Evolutionary conservation across 2,888 invertebrate species (phyloP), one percentile per base, ranked within the genome.

Genomic region (Oscheius sp.): DNA sequence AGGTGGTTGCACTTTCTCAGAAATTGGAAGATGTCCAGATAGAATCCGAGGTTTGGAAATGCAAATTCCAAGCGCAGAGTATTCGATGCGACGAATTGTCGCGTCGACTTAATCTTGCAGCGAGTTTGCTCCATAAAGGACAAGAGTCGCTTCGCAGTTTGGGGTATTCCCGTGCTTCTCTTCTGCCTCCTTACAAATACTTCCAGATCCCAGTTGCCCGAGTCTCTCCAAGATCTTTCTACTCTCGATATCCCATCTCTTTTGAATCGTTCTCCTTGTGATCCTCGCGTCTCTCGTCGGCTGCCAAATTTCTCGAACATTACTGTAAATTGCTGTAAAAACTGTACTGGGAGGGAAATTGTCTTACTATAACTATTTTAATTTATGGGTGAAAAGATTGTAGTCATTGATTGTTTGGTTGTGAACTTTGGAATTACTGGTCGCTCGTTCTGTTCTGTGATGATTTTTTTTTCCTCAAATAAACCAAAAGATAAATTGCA

Each of bases 1-100:
- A 81, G 81, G 21, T 81, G 43, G 74, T 63, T 43, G 68, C 71
- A 0, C 90, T 95, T 89, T 94, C 94, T 90, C 96, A 96, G 89
- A 94, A 95, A 90, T 93, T 95, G 2, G 96, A 97, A 89, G 94
- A 94, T 92, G 90, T 96, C 46, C 94, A 94, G 21, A 95, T 96
- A 0, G 95, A 96, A 88, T 95, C 95, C 88, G 96, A 97, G 90
- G 95, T 96, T 64, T 97, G 96, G 96, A 92, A 95, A 78, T 95
- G 95, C 88, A 97, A 96, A 92, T 97, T 95, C 90, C 91, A 96
- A 83, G 96, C 96, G 27, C 82, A 82, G 72, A 77, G 78, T 1
- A 82, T 84, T 45, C 69, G 81, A 52, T 75, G 73, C 27, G 81
- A 84, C 69, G 83, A 84, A 6, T n/a, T 72, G 2, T 43, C 43